Conservation (phyloP, 2,888 invertebrate species). For the Pardosa pseudoannulata region DNA sequence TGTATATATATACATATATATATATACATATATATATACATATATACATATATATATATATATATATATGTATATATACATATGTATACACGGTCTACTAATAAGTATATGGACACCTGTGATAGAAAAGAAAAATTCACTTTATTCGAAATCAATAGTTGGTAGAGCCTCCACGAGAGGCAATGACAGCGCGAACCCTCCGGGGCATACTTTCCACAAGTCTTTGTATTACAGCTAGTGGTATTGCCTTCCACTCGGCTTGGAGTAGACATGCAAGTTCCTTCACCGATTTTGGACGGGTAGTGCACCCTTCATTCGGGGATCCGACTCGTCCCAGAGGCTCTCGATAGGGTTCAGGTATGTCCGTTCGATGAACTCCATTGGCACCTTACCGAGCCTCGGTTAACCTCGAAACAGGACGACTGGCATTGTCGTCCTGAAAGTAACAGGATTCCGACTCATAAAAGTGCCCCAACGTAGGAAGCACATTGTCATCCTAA, state of each 20-base stretch:
- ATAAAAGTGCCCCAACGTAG: not conserved
- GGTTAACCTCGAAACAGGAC: not conserved
- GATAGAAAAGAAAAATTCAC: conserved; percentile 16
- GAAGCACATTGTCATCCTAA: not conserved
- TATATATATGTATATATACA: too few relatives aligned
- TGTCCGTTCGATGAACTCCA: not conserved
- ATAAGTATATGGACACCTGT: conserved; percentile 16
- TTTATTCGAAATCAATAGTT: too few relatives aligned
- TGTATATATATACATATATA: too few relatives aligned
- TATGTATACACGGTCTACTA: conserved; percentile 1
- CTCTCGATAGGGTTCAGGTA: not conserved
- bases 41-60: too few relatives aligned
- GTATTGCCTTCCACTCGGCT: not conserved
- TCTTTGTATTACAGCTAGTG: not conserved
- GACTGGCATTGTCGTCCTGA: not conserved
- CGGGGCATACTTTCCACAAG: conserved; percentile 11
- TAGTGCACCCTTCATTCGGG: not conserved
- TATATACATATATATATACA: too few relatives aligned
- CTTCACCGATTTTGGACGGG: not conserved
- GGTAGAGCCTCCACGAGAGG: conserved; percentile 5
- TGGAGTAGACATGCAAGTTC: not conserved
- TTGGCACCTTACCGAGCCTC: not conserved
- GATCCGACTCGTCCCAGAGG: not conserved
- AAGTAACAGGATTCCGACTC: not conserved
- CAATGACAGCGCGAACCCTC: conserved; percentile 7